Percentiles rank a stretch among this genome's conserved stretches.
phyloP scores from a whole-genome alignment of 2,888 invertebrate species.

The Chaetogeoica ovagalla region DNA sequence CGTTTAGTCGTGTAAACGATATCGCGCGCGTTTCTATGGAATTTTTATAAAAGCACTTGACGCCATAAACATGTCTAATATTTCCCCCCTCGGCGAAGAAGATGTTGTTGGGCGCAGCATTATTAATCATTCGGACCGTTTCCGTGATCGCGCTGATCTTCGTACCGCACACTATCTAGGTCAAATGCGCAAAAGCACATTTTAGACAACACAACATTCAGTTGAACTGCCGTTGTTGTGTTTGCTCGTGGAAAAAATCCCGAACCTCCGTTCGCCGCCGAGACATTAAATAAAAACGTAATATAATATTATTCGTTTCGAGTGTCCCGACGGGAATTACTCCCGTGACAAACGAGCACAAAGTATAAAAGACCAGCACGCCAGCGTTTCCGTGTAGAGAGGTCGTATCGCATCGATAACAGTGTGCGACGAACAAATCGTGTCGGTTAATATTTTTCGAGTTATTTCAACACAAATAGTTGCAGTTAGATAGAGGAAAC shows the following conservation, averaged over 20 bases:
- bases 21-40: background rate
- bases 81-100: background rate
- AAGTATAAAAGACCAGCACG: background rate
- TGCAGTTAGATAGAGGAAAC: too few species aligned
- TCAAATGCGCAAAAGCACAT: slow-evolving; percentile 14
- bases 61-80: slow-evolving; percentile 14
- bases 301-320: slow-evolving; percentile 4
- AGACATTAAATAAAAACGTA: slow-evolving; percentile 8
- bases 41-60: slow-evolving; percentile 17
- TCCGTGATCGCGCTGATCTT: background rate
- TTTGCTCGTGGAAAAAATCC: slow-evolving; percentile 7
- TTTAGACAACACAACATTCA: slow-evolving; percentile 21
- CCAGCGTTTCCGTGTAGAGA: background rate
- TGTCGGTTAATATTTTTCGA: background rate
- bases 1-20: background rate
- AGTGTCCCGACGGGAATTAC: background rate
- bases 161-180: background rate
- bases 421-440: background rate
- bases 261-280: background rate
- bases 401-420: background rate
- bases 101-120: background rate
- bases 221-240: slow-evolving; percentile 18
- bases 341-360: slow-evolving; percentile 2
- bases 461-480: too few species aligned
- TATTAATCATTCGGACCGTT: slow-evolving; percentile 6